Percentiles rank a stretch among this genome's conserved stretches.
Evolutionary conservation across 2,113 vertebrate species (phyloP).

Genomic region (Tichodroma muraria): DNA sequence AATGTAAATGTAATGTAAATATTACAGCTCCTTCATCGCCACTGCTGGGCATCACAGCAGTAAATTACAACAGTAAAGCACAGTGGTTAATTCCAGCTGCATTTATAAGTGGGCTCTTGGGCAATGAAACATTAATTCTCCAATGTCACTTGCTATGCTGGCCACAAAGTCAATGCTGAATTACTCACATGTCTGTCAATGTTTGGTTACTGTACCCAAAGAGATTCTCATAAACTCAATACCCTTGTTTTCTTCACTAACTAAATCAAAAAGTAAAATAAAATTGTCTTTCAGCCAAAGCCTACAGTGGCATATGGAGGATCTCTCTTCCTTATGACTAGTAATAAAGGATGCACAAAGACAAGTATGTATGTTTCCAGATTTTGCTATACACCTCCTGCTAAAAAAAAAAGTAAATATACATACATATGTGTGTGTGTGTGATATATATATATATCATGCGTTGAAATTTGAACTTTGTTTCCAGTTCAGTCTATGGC

Average conservation of each 20-base stretch:
- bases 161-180: not conserved
- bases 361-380: not conserved
- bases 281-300: not conserved
- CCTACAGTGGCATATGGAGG: not conserved
- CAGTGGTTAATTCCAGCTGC: not conserved
- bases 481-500: not conserved
- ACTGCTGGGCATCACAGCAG: not conserved
- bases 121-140: not conserved
- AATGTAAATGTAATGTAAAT: too few species aligned
- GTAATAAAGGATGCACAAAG: not conserved
- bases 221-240: not conserved
- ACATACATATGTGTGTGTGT: not conserved
- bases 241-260: not conserved
- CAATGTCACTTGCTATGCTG: not conserved
- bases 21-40: not conserved
- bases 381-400: not conserved
- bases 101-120: not conserved
- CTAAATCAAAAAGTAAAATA: not conserved
- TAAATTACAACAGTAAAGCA: too few species aligned
- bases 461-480: not conserved
- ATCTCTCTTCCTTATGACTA: not conserved
- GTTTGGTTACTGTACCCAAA: not conserved
- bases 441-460: too few species aligned
- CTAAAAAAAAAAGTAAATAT: not conserved
- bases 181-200: not conserved